Percentiles rank a stretch among this genome's conserved stretches.
Conservation (phyloP, 2,888 invertebrate genomes). For the Sipha maydis region DNA sequence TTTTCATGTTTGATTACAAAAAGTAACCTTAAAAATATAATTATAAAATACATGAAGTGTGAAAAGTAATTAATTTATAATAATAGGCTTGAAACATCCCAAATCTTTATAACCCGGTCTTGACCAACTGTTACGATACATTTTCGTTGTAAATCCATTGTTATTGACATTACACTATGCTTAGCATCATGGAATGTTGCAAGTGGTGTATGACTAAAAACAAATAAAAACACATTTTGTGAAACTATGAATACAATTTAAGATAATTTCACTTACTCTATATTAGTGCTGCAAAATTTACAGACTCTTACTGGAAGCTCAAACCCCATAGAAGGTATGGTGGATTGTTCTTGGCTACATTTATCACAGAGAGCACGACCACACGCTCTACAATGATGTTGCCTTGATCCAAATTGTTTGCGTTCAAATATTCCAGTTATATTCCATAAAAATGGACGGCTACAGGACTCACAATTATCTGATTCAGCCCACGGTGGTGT, state of each 20-base stretch:
- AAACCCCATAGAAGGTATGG: constrained; percentile 96
- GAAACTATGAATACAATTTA: neutral
- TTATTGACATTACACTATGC: constrained; percentile 88
- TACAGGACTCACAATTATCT: constrained; percentile 93
- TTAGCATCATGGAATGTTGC: constrained; percentile 96
- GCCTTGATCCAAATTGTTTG: constrained; percentile 88
- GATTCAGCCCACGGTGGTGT: constrained; percentile 96
- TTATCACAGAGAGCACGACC: constrained; percentile 95
- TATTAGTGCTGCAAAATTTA: constrained; percentile 85
- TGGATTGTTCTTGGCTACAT: constrained; percentile 88
- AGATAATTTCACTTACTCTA: constrained; percentile 79
- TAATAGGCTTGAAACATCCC: constrained; percentile 81
- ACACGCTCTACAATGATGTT: constrained; percentile 92
- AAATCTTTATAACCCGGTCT: constrained; percentile 93
- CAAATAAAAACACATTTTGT: constrained; percentile 59
- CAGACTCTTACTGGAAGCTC: constrained; percentile 98
- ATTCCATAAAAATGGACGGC: constrained; percentile 99
- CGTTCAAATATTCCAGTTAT: constrained; percentile 98
- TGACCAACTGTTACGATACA: constrained; percentile 92
- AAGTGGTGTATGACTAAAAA: constrained; percentile 85
- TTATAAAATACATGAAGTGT: neutral
- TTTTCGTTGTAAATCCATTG: constrained; percentile 88
- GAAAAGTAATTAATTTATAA: constrained; percentile 64
- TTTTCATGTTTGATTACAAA: constrained; percentile 9
- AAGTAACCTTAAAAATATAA: neutral